Conservation (phyloP, 2,888 invertebrate genomes). For the Drosophila mulleri region DNA sequence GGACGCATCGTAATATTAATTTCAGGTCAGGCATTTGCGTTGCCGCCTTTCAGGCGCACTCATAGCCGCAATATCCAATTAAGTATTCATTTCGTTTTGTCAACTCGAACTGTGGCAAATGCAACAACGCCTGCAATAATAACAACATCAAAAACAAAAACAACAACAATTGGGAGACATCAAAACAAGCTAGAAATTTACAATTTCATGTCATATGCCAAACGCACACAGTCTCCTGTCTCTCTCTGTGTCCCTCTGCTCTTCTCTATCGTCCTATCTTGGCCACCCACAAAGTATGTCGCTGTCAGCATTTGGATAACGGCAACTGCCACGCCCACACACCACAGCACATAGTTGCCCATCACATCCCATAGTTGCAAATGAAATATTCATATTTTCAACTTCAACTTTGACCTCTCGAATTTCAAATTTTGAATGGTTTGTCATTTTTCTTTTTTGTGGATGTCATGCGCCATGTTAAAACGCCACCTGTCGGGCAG, state of each 20-base stretch:
- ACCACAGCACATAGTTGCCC: not conserved
- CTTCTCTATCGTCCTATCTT: not conserved
- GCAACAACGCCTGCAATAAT: conserved; percentile 8
- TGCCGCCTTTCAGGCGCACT: conserved; percentile 61
- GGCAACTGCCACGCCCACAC: conserved; percentile 33
- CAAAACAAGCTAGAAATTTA: conserved; percentile 63
- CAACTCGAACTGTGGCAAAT: conserved; percentile 55
- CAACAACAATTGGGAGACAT: conserved; percentile 19
- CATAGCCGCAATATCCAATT: conserved; percentile 73
- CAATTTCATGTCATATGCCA: conserved; percentile 63
- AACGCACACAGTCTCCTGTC: not conserved
- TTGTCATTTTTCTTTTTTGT: conserved; percentile 1
- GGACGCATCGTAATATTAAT: conserved; percentile 14
- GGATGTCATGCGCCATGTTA: conserved; percentile 20
- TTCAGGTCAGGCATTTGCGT: conserved; percentile 23
- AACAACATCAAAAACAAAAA: conserved; percentile 3
- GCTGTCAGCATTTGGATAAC: conserved; percentile 50
- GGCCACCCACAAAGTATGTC: conserved; percentile 36
- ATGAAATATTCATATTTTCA: conserved; percentile 73
- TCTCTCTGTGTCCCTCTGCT: not conserved
- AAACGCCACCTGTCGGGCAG: conserved; percentile 41
- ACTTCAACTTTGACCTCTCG: conserved; percentile 28
- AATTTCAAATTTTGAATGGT: conserved; percentile 8
- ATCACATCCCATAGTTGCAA: conserved; percentile 5
- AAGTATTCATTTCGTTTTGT: conserved; percentile 76